These are phyloP conservation scores for Catharus ustulatus DNA, from an alignment of 2,797 vertebrate species.

Conservation along the genomic window DNA sequence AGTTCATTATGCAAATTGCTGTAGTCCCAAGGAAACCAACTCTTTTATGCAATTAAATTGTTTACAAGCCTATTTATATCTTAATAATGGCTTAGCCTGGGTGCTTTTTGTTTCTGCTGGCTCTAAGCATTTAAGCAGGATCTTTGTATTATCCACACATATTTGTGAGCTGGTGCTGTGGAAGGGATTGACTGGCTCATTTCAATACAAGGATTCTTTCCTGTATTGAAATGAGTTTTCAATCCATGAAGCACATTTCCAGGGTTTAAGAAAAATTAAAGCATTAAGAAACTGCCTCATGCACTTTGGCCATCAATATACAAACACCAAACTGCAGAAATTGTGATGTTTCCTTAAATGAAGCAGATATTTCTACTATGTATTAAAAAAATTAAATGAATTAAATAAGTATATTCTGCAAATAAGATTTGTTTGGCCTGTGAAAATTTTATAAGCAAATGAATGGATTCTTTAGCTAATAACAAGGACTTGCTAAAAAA, in stretches of 20 bases:
- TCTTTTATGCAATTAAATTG: conserved; percentile 58
- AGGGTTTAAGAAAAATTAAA: conserved; percentile 11
- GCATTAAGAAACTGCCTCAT: background rate
- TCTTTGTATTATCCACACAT: background rate
- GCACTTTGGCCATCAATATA: background rate
- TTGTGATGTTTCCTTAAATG: background rate
- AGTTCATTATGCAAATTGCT: conserved; percentile 58
- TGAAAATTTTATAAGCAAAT: background rate
- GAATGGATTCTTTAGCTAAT: background rate
- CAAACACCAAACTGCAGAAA: background rate
- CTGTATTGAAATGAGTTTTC: background rate
- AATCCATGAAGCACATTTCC: background rate
- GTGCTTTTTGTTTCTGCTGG: conserved; percentile 22
- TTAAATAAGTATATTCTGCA: background rate
- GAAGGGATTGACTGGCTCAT: background rate
- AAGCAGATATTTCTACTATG: background rate
- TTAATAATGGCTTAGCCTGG: conserved; percentile 44
- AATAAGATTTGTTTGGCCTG: background rate
- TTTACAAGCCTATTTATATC: conserved; percentile 62
- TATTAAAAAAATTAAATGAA: background rate
- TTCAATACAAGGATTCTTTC: background rate
- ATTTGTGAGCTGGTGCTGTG: background rate
- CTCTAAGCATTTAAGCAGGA: conserved; percentile 5
- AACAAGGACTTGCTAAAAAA: background rate
- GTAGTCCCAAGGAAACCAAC: conserved; percentile 44